A percentile compares a stretch with the other conserved stretches of the same genome.
Evolutionary conservation across 2,113 vertebrate genomes (phyloP).

Genomic region (Acinonyx jubatus): DNA sequence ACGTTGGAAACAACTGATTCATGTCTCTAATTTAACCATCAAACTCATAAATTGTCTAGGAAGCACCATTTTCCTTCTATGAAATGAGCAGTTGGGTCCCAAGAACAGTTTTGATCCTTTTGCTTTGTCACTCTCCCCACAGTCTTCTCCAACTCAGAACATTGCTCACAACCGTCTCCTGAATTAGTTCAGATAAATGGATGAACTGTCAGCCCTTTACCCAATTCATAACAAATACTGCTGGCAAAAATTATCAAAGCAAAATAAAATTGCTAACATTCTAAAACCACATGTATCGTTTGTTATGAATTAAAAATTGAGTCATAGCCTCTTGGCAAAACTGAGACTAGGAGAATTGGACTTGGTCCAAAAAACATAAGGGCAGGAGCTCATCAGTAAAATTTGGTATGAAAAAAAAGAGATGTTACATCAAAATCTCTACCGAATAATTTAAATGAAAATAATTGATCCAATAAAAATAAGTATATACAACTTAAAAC

Average conservation of each 20-base stretch:
- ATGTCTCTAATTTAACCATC: neutral
- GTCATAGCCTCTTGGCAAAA: constrained; percentile 37
- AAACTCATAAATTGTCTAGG: neutral
- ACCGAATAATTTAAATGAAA: neutral
- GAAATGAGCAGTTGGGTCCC: constrained; percentile 1
- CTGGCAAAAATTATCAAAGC: constrained; percentile 31
- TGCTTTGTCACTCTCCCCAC: neutral
- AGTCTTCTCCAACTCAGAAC: neutral
- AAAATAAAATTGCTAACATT: constrained; percentile 28
- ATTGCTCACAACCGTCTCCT: neutral
- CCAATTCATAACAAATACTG: constrained; percentile 32
- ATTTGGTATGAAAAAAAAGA: constrained; percentile 16
- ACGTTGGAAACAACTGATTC: constrained; percentile 25
- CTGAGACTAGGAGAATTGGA: neutral
- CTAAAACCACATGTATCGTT: neutral
- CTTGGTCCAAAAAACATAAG: neutral
- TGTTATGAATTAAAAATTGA: constrained; percentile 51
- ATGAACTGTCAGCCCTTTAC: neutral
- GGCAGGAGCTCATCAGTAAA: neutral
- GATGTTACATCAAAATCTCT: neutral
- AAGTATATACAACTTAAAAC: neutral
- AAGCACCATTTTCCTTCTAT: constrained; percentile 24
- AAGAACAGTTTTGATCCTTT: neutral
- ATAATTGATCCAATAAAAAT: constrained; percentile 31
- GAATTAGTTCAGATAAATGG: neutral